Evolutionary conservation across 1,140 invertebrate genomes (phyloP), one percentile per base, ranked within the genome.

Genomic region (Drosophila kurseongensis): DNA sequence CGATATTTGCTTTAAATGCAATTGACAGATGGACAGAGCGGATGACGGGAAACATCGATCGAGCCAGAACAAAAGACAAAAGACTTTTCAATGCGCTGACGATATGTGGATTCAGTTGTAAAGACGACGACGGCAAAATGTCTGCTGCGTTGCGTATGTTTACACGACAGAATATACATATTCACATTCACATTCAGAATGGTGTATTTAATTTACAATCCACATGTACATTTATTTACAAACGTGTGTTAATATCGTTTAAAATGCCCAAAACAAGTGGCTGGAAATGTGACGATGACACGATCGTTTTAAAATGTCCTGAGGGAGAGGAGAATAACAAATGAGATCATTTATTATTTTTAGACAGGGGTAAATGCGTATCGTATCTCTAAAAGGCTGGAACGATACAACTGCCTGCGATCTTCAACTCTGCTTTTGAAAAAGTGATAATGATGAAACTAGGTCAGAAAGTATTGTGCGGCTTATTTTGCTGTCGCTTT

Each of bases 51-150:
- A 54, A 86, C 74, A 76, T 76, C 73, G 73, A 80, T 85, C 81
- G 73, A 80, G 57, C 50, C 13, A 52, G 61, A 57, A 88, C 82
- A 86, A 82, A 88, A 73, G 29, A 32, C 29, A 32, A 32, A 32
- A 32, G 83, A 58, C 58, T 27, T 69, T 59, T 78, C 68, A 75
- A 78, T 86, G 75, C 35, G 69, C 42, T 29, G 51, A 75, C 62
- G 67, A 47, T 72, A 35, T 86, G 82, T 86, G 66, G 79, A 86
- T 77, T 76, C 82, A 86, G 82, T 86, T 86, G 83, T 82, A 88
- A 82, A 35, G 79, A 74, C 55, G 42, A 60, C 75, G 61, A 78
- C 75, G 79, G 65, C 79, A 75, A 81, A 81, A 85, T 75, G 82
- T 86, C 81, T 86, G 78, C 63, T 57, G 62, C 60, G 42, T 65